Conservation (phyloP, 2,113 vertebrate genomes). For the Anoura caudifer region DNA sequence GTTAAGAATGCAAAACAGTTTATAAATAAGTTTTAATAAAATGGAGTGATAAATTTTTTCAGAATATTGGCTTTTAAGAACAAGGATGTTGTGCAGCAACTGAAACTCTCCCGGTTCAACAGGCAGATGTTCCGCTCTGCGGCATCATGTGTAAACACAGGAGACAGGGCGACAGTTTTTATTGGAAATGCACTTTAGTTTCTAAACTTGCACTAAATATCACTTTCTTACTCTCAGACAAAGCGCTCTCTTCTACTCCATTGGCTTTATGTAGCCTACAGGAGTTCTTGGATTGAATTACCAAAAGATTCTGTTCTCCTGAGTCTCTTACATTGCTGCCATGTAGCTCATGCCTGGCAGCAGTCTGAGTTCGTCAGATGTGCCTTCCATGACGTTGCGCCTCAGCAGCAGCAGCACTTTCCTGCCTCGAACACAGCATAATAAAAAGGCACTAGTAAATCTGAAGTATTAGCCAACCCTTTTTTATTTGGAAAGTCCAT, state of each 20-base stretch:
- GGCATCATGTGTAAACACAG: not conserved
- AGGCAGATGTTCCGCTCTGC: not conserved
- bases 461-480: conserved; percentile 34
- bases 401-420: conserved; percentile 51
- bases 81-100: not conserved
- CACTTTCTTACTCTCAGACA: conserved; percentile 53
- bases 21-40: conserved; percentile 24
- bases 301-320: conserved; percentile 43
- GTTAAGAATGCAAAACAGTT: not conserved
- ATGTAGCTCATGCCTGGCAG: conserved; percentile 33
- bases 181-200: not conserved
- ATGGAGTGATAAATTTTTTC: not conserved
- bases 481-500: conserved; percentile 62
- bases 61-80: not conserved
- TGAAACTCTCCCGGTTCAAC: not conserved
- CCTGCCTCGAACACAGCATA: conserved; percentile 53
- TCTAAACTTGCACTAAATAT: conserved; percentile 44
- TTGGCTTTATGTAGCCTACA: conserved; percentile 11
- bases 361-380: conserved; percentile 53
- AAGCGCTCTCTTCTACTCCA: conserved; percentile 4
- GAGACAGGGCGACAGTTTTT: not conserved
- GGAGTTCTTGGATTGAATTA: conserved; percentile 34
- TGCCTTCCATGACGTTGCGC: conserved; percentile 53
- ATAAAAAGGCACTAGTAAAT: conserved; percentile 52
- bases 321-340: not conserved